Base-by-base conservation (phyloP, 2,113 vertebrate species). In the Collichthys lucidus region DNA sequence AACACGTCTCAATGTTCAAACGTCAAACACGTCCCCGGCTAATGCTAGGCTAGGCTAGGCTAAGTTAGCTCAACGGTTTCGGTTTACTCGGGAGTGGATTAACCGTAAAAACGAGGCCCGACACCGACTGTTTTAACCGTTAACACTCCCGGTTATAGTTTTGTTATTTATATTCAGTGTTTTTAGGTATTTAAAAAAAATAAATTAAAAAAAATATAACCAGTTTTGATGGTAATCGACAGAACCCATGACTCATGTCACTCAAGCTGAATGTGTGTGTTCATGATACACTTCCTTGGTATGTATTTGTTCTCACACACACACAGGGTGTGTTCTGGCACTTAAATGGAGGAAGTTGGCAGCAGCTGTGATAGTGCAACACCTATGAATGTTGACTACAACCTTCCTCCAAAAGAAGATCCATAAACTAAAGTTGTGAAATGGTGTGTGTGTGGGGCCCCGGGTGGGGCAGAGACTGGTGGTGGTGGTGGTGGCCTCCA, bases 391-490 rank as follows among this genome's bases (percentile, higher is more conserved):
- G 47, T 19, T 49, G 42, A 77, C 71, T 19, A 20, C 44, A 77
- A 52, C 35, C 20, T 68, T 79, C 2, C 53, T 55, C 46, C 15
- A 24, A 50, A 59, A 50, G 75, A 5, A 29, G 76, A 76, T 80
- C 49, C 57, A 26, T 75, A 7, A 78, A 86, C 52, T 65, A 17
- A 24, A 35, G 20, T 50, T 85, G 46, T 74, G 68, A 82, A 62
- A 66, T 26, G 2, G 60, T 81, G 72, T 46, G 11, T 72, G 8
- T n/a, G 80, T 22, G 71, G 76, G 71, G 76, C 78, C 77, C n/a
- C 77, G 87, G 88, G 87, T 26, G 89, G 85, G 88, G 92, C 26
- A n/a, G n/a, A n/a, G n/a, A n/a, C n/a, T n/a, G n/a, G n/a, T 26
- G 26, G 26, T 26, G 26, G 26, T 26, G 26, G 35, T 40, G 35